Evolutionary conservation across 1,140 invertebrate species (phyloP).

Genomic region (Aphaenogaster ashmeadi): DNA sequence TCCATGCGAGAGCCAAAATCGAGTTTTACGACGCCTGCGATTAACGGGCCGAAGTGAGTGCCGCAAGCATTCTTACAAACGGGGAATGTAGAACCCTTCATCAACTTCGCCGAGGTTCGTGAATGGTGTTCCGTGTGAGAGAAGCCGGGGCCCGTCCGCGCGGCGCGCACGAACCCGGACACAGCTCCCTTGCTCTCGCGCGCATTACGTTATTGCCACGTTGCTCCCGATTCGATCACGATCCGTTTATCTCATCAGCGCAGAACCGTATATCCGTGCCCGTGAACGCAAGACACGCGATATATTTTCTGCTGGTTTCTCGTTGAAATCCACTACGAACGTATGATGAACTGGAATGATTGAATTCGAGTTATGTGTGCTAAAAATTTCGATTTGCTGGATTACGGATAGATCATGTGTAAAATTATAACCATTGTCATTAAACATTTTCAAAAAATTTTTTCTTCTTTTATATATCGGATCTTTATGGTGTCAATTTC

Average conservation of each 20-base stretch:
- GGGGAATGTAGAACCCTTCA: constrained; percentile 27
- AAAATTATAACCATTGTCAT: background rate
- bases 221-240: constrained; percentile 56
- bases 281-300: constrained; percentile 62
- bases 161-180: constrained; percentile 77
- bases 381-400: no score
- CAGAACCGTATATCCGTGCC: constrained; percentile 71
- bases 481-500: background rate
- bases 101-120: constrained; percentile 70
- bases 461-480: background rate
- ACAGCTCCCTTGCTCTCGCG: constrained; percentile 51
- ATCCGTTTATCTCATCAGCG: constrained; percentile 69
- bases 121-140: constrained; percentile 65
- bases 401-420: no score
- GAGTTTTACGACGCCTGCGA: constrained; percentile 33
- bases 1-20: background rate
- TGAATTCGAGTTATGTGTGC: background rate
- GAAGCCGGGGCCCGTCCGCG: constrained; percentile 66
- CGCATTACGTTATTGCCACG: constrained; percentile 66
- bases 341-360: background rate
- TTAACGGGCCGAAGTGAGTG: background rate
- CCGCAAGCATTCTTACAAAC: background rate
- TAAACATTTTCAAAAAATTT: background rate
- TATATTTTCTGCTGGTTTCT: no score
- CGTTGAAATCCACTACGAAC: background rate